Conservation (phyloP, 53 echinoderm and acorn worm genomes). For the Hippasteria phrygiana region DNA sequence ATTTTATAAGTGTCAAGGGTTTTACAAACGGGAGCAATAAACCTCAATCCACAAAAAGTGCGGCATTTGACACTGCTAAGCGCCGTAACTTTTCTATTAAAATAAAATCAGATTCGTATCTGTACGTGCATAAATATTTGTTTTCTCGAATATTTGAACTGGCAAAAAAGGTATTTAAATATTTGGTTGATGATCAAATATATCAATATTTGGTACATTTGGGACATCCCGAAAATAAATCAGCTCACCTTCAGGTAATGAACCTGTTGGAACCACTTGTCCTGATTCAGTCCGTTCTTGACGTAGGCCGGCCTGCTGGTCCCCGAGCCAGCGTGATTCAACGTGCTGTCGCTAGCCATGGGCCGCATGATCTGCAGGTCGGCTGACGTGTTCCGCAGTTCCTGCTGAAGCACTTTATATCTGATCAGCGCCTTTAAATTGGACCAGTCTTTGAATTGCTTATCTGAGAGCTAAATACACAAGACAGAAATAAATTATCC, state of each 20-base stretch:
- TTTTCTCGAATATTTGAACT: too few species aligned
- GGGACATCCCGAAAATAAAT: background rate
- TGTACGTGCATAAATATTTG: too few species aligned
- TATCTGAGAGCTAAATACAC: slow-evolving; percentile 68
- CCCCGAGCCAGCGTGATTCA: slow-evolving; percentile 37
- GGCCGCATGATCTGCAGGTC: slow-evolving; percentile 94
- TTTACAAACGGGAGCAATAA: too few species aligned
- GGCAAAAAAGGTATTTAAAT: too few species aligned
- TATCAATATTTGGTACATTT: too few species aligned
- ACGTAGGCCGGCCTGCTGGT: slow-evolving; percentile 73
- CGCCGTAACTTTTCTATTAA: too few species aligned
- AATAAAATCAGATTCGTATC: too few species aligned
- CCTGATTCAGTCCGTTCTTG: slow-evolving; percentile 91
- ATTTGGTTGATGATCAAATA: too few species aligned
- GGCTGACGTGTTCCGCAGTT: slow-evolving; percentile 82
- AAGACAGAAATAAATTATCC: background rate
- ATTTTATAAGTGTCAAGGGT: too few species aligned
- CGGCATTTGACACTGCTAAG: too few species aligned
- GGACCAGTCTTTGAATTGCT: slow-evolving; percentile 79
- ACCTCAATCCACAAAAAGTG: too few species aligned
- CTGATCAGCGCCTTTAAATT: slow-evolving; percentile 83
- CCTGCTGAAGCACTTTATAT: slow-evolving; percentile 80
- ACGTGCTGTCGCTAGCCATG: slow-evolving; percentile 43
- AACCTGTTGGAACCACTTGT: slow-evolving; percentile 95
- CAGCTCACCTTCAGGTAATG: slow-evolving; percentile 91